Evolutionary conservation across 1,140 invertebrate genomes (phyloP), one percentile per base, ranked within the genome.

Genomic region (Drosophila saltans): DNA sequence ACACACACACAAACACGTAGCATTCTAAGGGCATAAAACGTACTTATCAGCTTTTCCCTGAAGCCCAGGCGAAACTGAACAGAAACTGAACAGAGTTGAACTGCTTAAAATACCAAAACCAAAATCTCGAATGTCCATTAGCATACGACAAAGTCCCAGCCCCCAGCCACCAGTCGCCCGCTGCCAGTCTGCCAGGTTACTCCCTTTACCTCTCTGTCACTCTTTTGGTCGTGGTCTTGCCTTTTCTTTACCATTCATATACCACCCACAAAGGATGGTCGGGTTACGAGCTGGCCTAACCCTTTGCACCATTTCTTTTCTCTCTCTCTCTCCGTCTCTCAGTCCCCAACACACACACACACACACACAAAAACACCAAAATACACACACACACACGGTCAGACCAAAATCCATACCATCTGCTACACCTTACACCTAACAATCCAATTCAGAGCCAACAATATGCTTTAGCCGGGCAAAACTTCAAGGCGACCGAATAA

Each of bases 121-220:
- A 83, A 89, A 90, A 90, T 90, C 86, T 90, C 85, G 79, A 90
- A 90, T 90, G 85, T 90, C 85, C 85, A 90, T 90, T 90, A 90
- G 86, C 86, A 90, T 90, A 90, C 85, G 79, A 66, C 75, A 74
- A 67, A 59, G 77, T 58, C 74, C 75, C 74, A 78, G 81, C 69
- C 74, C 66, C 28, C 48, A 4, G 21, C 28, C 74, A 66, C 28
- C 48, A 4, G 21, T 28, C 7, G 28, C 28, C 28, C 28, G 28
- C 4, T 45, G 43, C 43, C 45, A 7, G 45, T 16, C 43, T 16
- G 45, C 45, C 45, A 21, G 45, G 8, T 24, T 52, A 7, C 10
- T 77, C 75, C 70, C 40, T 69, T 62, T 59, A 39, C 24, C 60
- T 76, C 66, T 48, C 56, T 40, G 2, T 24, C 24, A 5, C 21